A percentile compares a stretch with the other conserved stretches of the same genome.
phyloP scores from a whole-genome alignment of 1,140 invertebrate species.

The Zelostemma sp. region DNA sequence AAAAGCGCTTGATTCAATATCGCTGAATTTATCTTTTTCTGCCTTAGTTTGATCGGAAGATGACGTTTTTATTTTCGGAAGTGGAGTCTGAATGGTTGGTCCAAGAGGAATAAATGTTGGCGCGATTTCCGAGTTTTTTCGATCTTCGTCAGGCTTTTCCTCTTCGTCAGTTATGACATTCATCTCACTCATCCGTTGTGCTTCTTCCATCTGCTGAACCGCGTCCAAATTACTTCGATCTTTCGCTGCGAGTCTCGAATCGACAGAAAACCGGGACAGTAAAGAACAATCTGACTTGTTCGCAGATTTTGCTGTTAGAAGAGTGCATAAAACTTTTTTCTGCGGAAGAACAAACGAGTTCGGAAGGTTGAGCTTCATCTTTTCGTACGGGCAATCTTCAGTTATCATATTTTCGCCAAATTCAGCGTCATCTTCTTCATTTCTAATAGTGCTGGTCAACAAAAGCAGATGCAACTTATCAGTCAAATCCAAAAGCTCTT shows the following conservation, averaged over 20 bases:
- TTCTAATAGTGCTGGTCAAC: conserved; percentile 46
- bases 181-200: conserved; percentile 15
- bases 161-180: conserved; percentile 8
- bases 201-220: background rate
- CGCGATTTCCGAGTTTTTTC: conserved; percentile 17
- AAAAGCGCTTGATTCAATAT: background rate
- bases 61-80: conserved; percentile 17
- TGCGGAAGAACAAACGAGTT: conserved; percentile 58
- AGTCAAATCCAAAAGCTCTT: conserved; percentile 36
- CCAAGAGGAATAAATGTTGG: conserved; percentile 60
- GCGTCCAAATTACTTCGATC: conserved; percentile 35
- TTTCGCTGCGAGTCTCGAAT: conserved; percentile 60
- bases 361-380: conserved; percentile 56
- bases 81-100: conserved; percentile 60
- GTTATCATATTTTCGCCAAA: conserved; percentile 13
- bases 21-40: background rate
- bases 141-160: conserved; percentile 31
- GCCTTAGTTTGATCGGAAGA: conserved; percentile 35
- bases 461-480: conserved; percentile 45
- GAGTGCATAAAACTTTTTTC: conserved; percentile 51
- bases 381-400: conserved; percentile 49
- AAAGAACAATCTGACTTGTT: conserved; percentile 61
- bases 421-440: conserved; percentile 16
- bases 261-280: conserved; percentile 64
- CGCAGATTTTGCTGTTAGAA: conserved; percentile 61